Base-by-base conservation (phyloP, 2,113 vertebrate genomes). In the Apistogramma diplotaenia region DNA sequence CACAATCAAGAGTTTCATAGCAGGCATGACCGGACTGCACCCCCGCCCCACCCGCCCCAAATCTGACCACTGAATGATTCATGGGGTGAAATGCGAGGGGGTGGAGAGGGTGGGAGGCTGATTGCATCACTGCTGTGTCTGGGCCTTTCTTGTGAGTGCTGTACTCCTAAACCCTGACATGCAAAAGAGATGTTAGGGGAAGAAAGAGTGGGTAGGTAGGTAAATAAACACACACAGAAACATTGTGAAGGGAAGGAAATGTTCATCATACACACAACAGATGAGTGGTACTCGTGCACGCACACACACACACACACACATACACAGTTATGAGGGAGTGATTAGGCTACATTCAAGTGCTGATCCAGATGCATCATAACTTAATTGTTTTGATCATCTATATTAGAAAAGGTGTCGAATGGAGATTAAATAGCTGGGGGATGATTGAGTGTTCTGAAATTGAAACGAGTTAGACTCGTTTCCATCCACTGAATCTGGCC, bases 11-110 rank as follows among this genome's bases (percentile, higher is more conserved):
- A 49, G 53, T 81, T 86, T 78, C 76, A 87, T 79, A 62, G 65
- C 76, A 85, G 65, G 56, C 82, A 78, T 57, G 55, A 67, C 61
- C 54, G 75, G 60, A 82, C 46, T 27, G 46, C 18, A 74, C 73
- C 60, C 76, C 78, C 35, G 71, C 46, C 54, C 19, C 55, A 4
- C 3, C 57, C 71, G 2, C 2, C 70, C 35, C 62, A 80, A 85
- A 78, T 65, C 72, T 78, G 57, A 79, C 67, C 81, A 55, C 71
- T 93, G 88, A 94, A 94, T 94, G 89, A 95, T 94, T 94, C 86
- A 94, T 92, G 81, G 83, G 81, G 35, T 58, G 53, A 74, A 80
- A 79, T 49, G 67, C 33, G 3, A 43, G 33, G 43, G 53, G 29
- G 31, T 37, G 60, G 43, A 49, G 19, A 31, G 3, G 21, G 23